Evolutionary conservation across 2,797 vertebrate genomes (phyloP), one percentile per base, ranked within the genome.

Genomic region (Leucoraja ocellata): DNA sequence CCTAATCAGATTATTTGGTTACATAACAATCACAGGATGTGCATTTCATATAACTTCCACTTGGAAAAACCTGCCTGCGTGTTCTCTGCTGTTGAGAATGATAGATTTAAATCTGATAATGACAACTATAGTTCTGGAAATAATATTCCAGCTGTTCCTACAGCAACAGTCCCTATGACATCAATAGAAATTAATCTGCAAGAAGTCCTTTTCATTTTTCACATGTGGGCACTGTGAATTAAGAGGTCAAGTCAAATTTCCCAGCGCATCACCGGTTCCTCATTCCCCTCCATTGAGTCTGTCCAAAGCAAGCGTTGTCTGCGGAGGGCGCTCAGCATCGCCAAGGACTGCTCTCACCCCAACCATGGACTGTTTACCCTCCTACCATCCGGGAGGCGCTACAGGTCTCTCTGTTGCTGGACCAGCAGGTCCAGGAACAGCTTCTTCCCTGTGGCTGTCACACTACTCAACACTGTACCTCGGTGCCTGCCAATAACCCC

Each of bases 21-120:
- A 46, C 71, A 58, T 25, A 36, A 92, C 36, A 76, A 92, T 92
- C 74, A 36, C 71, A 58, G 90, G 90, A 92, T 92, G 25, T 92
- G 71, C 25, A 54, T 11, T 74, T 71, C 68, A 76, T 92, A 92
- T 91, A 18, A 21, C 11, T 91, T 91, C 88, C 65, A 91, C 68
- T 71, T 91, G 86, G 65, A 21, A 21, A 74, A 54, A n/a, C 0
- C 1, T 54, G 14, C 54, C 39, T 92, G 39, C 46, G n/a, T n/a
- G 65, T 54, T 74, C 28, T 39, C 61, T 86, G 28, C 36, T 91
- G 32, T 73, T 36, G 7, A 76, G 90, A 58, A 8, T 91, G 46
- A 73, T 91, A 91, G 71, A 36, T 92, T 92, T 76, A 76, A 76
- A 54, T 92, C 71, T 58, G 46, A 54, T 76, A 76, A 76, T 54